Base-by-base conservation (phyloP, 2,888 invertebrate genomes). In the Caenorhabditis sp. region DNA sequence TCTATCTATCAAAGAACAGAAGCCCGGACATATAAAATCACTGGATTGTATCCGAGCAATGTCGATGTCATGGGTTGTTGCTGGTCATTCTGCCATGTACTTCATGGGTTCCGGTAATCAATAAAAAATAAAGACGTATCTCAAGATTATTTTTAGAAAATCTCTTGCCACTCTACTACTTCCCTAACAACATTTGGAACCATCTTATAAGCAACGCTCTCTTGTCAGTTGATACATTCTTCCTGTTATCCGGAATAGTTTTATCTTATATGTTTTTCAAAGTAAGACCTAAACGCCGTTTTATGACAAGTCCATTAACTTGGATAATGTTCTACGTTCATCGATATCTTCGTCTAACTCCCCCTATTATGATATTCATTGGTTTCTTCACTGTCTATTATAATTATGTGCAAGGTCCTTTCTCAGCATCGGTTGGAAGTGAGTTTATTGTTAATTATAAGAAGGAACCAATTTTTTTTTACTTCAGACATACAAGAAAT, bases 141-240 rank as follows among this genome's bases (percentile, higher is more conserved):
- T 36, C n/a, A n/a, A n/a, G n/a, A n/a, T n/a, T 36, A 10, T 63
- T 0, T 71, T 72, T 38, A 59, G 76, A 78, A 63, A 61, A 36
- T 17, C 62, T 49, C 17, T n/a, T 65, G 65, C 64, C 65, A 0
- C 63, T 67, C 1, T 25, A 67, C 2, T 50, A 68, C 25, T 58
- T 72, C 20, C 61, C 67, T 10, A 67, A 64, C 23, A 67, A 72
- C 7, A 57, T 72, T 20, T 72, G 72, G 72, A 73, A 73, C 38
- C 73, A 73, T 62, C 53, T 73, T 0, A 56, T 79, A 0, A 64
- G 69, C 43, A 82, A 81, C 59, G 76, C 82, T 4, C 68, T 76
- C 17, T 71, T 81, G 14, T 73, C 81, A 21, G 84, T 84, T 0
- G 84, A 84, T 59, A 77, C 83, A 0, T 84, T 84, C 63, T 84